A percentile compares a stretch with the other conserved stretches of the same genome.
Conservation (phyloP, 2,888 invertebrate genomes). For the Melangyna quadrimaculata region DNA sequence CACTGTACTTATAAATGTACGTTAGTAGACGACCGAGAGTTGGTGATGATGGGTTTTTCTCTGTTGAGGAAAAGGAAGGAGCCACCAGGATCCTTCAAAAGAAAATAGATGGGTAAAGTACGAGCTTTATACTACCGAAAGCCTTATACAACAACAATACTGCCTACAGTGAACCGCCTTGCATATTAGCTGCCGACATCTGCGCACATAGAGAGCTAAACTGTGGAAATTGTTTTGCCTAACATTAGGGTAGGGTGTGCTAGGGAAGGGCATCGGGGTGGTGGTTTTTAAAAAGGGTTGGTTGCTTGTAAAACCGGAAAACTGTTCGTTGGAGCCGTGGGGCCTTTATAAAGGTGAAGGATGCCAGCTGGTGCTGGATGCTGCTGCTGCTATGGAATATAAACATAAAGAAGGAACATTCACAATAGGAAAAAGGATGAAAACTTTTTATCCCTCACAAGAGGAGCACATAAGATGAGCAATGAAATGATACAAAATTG, state of each 20-base stretch:
- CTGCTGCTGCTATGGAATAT: neutral
- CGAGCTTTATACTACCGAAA: neutral
- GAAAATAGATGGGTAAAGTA: constrained; percentile 37
- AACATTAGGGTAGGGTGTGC: neutral
- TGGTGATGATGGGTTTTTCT: neutral
- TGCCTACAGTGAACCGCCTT: neutral
- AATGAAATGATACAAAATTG: constrained; percentile 60
- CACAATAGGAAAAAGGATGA: constrained; percentile 29
- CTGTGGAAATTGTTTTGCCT: constrained; percentile 48
- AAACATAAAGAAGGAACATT: constrained; percentile 18
- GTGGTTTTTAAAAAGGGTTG: neutral
- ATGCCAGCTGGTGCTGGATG: constrained; percentile 42
- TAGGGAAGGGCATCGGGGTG: neutral
- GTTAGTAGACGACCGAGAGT: neutral
- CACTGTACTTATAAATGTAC: constrained; percentile 54
- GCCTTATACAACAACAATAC: neutral
- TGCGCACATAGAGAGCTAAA: constrained; percentile 37
- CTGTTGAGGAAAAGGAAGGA: constrained; percentile 28
- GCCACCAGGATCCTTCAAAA: constrained; percentile 32
- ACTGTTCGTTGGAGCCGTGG: constrained; percentile 21
- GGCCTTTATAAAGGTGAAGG: constrained; percentile 45
- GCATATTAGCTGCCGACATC: constrained; percentile 61
- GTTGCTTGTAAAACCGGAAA: constrained; percentile 26
- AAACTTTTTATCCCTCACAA: constrained; percentile 31
- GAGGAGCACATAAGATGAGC: constrained; percentile 35